Percentiles rank a stretch among this genome's conserved stretches.
Evolutionary conservation across 2,888 invertebrate species (phyloP).

Genomic region (Cabera pusaria): DNA sequence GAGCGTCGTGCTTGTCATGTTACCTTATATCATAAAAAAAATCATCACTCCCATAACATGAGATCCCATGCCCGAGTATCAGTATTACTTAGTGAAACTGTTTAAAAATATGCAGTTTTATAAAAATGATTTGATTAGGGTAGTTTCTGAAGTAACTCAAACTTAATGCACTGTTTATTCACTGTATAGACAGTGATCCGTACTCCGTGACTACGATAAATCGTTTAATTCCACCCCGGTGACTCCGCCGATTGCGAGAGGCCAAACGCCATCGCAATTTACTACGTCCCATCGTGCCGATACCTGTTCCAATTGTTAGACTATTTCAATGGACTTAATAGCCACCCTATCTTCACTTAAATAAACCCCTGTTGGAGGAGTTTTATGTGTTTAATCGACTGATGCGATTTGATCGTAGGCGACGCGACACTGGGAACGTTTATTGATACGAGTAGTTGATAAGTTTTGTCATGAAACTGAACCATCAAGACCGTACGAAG

Average conservation of each 20-base stretch:
- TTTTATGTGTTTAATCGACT: not conserved
- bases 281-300: conserved; percentile 49
- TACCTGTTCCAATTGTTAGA: conserved; percentile 51
- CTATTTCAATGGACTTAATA: conserved; percentile 50
- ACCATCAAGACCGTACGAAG: too few relatives aligned
- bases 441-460: too few relatives aligned
- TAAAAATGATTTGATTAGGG: too few relatives aligned
- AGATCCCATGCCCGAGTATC: too few relatives aligned
- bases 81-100: too few relatives aligned
- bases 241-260: conserved; percentile 71
- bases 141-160: too few relatives aligned
- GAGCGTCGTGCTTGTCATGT: too few relatives aligned
- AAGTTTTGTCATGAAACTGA: too few relatives aligned
- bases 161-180: conserved; percentile 11
- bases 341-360: conserved; percentile 36
- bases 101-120: too few relatives aligned
- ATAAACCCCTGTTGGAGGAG: conserved; percentile 24
- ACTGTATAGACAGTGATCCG: conserved; percentile 52
- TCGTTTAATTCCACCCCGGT: conserved; percentile 77
- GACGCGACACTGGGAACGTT: too few relatives aligned
- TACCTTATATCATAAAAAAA: too few relatives aligned
- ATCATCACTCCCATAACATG: too few relatives aligned
- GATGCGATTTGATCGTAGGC: not conserved
- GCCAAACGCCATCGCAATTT: conserved; percentile 68
- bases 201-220: conserved; percentile 73